Evolutionary conservation across 37 sponge, comb jelly and placozoan genomes (phyloP).

Genomic region (Agelas oroides): DNA sequence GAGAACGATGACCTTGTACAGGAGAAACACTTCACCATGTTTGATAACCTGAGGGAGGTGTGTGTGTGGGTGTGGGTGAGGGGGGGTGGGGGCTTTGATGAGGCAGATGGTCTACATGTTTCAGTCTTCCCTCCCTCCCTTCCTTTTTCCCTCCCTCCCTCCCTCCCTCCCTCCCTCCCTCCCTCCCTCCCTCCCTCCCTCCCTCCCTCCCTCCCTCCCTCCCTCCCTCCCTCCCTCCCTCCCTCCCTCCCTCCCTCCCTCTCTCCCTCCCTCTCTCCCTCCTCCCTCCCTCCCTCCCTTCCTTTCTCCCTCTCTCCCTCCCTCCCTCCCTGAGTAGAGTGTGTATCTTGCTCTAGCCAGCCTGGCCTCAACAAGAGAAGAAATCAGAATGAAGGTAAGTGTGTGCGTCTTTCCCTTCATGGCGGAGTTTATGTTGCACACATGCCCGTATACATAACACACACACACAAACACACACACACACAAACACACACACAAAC

Average conservation of each 20-base stretch:
- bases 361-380: slow-evolving; percentile 23
- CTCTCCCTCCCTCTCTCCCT: not conserved
- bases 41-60: slow-evolving; percentile 16
- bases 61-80: not conserved
- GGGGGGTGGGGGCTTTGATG: not conserved
- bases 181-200: slow-evolving; percentile 22
- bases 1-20: slow-evolving; percentile 25
- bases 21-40: slow-evolving; percentile 10
- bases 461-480: too few species aligned
- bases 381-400: not conserved
- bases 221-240: slow-evolving; percentile 22
- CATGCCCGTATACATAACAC: too few species aligned
- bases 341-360: not conserved
- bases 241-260: slow-evolving; percentile 34
- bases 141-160: not conserved
- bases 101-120: not conserved
- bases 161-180: slow-evolving; percentile 3
- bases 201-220: slow-evolving; percentile 25
- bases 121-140: not conserved
- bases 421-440: too few species aligned
- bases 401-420: too few species aligned
- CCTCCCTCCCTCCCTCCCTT: not conserved
- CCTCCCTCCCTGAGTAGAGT: not conserved
- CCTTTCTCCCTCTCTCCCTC: slow-evolving; percentile 4
- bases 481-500: too few species aligned